Evolutionary conservation across 2,888 invertebrate species (phyloP).

Genomic region (Laspeyria flexula): DNA sequence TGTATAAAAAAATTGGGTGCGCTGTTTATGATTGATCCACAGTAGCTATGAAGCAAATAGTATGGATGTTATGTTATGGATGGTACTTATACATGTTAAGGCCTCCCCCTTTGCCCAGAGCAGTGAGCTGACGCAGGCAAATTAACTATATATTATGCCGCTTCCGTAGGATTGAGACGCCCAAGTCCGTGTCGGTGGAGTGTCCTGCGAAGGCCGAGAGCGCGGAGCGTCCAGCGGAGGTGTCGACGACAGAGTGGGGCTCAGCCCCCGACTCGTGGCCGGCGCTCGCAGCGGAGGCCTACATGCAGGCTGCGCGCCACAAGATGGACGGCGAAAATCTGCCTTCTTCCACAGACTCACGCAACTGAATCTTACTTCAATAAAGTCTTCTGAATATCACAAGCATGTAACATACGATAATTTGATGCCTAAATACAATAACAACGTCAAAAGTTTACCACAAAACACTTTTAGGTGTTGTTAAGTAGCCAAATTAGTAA

Average conservation of each 20-base stretch:
- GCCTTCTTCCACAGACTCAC: constrained; percentile 80
- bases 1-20: too few species aligned
- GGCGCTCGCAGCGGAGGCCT: constrained; percentile 72
- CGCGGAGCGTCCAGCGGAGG: constrained; percentile 76
- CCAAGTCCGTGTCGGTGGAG: constrained; percentile 78
- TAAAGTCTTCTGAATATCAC: not conserved
- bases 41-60: too few species aligned
- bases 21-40: too few species aligned
- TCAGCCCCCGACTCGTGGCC: constrained; percentile 67
- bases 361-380: constrained; percentile 61
- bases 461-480: too few species aligned
- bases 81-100: too few species aligned
- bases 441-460: too few species aligned
- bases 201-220: constrained; percentile 63
- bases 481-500: too few species aligned
- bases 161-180: constrained; percentile 74
- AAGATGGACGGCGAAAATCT: constrained; percentile 80
- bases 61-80: too few species aligned
- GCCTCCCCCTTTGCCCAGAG: too few species aligned
- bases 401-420: not conserved
- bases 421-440: too few species aligned
- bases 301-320: constrained; percentile 75
- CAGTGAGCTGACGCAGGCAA: too few species aligned
- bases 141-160: too few species aligned
- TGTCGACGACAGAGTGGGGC: constrained; percentile 73